Evolutionary conservation across 2,888 invertebrate genomes (phyloP), one percentile per base, ranked within the genome.

Genomic region (Meandrusa payeni): DNA sequence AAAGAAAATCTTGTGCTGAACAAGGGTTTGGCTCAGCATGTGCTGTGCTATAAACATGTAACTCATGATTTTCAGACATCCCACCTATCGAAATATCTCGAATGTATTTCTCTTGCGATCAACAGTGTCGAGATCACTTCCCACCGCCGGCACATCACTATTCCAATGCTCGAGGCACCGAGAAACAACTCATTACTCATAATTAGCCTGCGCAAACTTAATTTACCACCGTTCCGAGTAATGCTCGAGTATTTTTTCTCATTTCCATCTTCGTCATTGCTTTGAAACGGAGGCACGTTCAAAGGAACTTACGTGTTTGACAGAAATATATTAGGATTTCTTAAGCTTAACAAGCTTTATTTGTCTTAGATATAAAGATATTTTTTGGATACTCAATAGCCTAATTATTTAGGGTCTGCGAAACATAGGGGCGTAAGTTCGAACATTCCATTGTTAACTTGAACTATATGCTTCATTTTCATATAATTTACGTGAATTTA

Each of bases 181-280:
- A 55, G 60, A 59, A 69, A 63, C 60, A 65, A 67, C 69, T 70
- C 71, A 75, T 80, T 75, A 72, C 65, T 82, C 75, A 76, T 78
- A 81, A 82, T 82, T 80, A 82, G 71, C 64, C 48, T 52, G 57
- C 62, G 68, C 69, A 68, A 79, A 79, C 68, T 73, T 76, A 64
- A 74, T 81, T 77, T 67, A 49, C 63, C 29, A 20, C 12, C 36
- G 31, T 36, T 34, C 53, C 51, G 53, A 49, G 60, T 58, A 56
- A 58, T 50, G 54, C 43, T 42, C 47, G 50, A 29, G 46, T 38
- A 49, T 48, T 29, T 41, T 64, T 59, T 67, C 62, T 61, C 52
- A 59, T 57, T 59, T 60, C 48, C 55, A 51, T 57, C n/a, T 63
- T 57, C 57, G 57, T 60, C 58, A 59, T 48, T 38, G 27, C 47